These are phyloP conservation scores for Carassius carassius DNA, from an alignment of 2,113 vertebrate genomes.

Conservation along the genomic window DNA sequence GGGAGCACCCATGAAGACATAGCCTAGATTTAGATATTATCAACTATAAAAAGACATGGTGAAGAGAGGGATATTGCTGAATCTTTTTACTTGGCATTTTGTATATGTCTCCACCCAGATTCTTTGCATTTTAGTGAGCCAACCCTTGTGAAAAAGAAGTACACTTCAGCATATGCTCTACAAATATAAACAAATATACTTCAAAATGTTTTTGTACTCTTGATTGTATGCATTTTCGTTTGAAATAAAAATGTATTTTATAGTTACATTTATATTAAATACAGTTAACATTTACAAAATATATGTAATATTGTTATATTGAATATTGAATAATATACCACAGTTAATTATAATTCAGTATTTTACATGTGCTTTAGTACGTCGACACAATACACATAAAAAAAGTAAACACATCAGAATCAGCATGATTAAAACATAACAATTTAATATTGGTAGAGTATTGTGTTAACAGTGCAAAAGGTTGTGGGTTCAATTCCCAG, in stretches of 20 bases:
- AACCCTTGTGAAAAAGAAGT: neutral
- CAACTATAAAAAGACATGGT: neutral
- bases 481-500: too few species aligned
- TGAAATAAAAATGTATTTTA: neutral
- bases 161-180: neutral
- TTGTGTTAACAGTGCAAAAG: too few species aligned
- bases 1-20: slow-evolving; percentile 57
- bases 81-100: neutral
- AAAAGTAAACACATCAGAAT: neutral
- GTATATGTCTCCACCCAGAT: neutral
- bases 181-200: neutral
- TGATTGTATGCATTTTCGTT: neutral
- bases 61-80: slow-evolving; percentile 4
- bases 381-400: neutral
- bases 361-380: neutral
- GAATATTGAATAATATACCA: neutral
- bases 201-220: neutral
- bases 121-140: neutral
- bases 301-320: neutral
- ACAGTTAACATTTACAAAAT: neutral
- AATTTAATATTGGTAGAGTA: too few species aligned
- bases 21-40: slow-evolving; percentile 43
- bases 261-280: neutral
- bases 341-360: neutral
- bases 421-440: neutral